Evolutionary conservation across 2,888 invertebrate species (phyloP), one percentile per base, ranked within the genome.

Genomic region (Abscondita cerata): DNA sequence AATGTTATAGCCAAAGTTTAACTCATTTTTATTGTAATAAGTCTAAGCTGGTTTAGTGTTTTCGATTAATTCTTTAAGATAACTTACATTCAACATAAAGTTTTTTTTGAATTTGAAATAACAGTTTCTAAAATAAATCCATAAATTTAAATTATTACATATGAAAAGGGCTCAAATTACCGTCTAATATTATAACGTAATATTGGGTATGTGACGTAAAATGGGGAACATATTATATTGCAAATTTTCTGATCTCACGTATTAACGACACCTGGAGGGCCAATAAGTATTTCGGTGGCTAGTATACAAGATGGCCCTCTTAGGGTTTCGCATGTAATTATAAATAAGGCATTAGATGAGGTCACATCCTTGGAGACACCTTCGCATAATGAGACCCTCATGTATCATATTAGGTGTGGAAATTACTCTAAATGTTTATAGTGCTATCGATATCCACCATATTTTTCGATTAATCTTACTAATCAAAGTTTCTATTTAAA

Each of bases 331-430:
- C 63, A 63, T 59, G 62, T 63, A 63, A 63, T 63, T 63, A 63
- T 63, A 63, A 63, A 62, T 65, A 62, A 62, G 62, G 65, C 55
- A 59, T 59, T 62, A 62, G 60, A 59, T 59, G 62, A 62, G 65
- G 62, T 65, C 58, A 59, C 56, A 62, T 59, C 65, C 62, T 58
- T 52, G 47, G 65, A 65, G 65, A 65, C 62, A 62, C 65, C 65
- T 65, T 65, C 59, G 58, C 65, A 59, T 65, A 65, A 65, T 65
- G 63, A 63, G 63, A 63, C 63, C 63, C 63, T 63, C 54, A 63
- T 63, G 63, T 63, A 63, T 63, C 63, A 63, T 63, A 63, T 63
- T 63, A 63, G 59, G 58, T 62, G 62, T 62, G 58, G 54, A 62
- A 58, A 62, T 62, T 62, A 62, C 50, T 16, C 18, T 44, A 11